phyloP scores from a whole-genome alignment of 2,888 invertebrate genomes.

The Rotaria sp. region DNA sequence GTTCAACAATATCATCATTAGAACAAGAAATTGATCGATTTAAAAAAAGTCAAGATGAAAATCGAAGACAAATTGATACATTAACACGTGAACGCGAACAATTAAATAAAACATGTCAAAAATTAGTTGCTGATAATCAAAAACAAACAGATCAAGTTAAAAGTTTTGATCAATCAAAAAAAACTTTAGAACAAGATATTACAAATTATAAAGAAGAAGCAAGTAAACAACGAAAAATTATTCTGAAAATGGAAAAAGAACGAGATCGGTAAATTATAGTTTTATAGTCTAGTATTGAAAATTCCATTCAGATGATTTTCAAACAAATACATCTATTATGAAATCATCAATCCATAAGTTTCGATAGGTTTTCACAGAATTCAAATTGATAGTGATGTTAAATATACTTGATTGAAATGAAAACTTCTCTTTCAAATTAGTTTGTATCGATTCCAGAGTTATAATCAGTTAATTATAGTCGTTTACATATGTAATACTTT shows the following conservation, averaged over 20 bases:
- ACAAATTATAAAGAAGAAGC: slow-evolving; percentile 62
- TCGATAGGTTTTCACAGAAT: too few species aligned
- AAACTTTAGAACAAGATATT: slow-evolving; percentile 66
- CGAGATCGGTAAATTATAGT: slow-evolving; percentile 58
- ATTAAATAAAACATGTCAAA: slow-evolving; percentile 58
- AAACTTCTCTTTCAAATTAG: too few species aligned
- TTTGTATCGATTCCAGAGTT: too few species aligned
- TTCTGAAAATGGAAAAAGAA: slow-evolving; percentile 62
- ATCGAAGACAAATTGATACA: slow-evolving; percentile 64
- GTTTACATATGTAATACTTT: too few species aligned
- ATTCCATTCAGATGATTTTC: too few species aligned
- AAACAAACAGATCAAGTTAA: slow-evolving; percentile 64
- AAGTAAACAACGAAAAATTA: slow-evolving; percentile 63
- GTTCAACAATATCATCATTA: slow-evolving; percentile 46
- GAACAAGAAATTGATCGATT: slow-evolving; percentile 54
- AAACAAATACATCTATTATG: too few species aligned
- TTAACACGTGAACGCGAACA: slow-evolving; percentile 63
- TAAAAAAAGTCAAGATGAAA: slow-evolving; percentile 55
- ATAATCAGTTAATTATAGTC: too few species aligned
- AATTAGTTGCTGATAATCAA: slow-evolving; percentile 58
- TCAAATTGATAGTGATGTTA: too few species aligned
- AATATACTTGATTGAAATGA: too few species aligned
- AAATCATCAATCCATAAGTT: too few species aligned
- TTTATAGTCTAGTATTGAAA: too few species aligned
- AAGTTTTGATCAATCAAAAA: slow-evolving; percentile 64